These are phyloP conservation scores for Calliphora vomitoria DNA, from an alignment of 2,888 invertebrate species.

Conservation along the genomic window DNA sequence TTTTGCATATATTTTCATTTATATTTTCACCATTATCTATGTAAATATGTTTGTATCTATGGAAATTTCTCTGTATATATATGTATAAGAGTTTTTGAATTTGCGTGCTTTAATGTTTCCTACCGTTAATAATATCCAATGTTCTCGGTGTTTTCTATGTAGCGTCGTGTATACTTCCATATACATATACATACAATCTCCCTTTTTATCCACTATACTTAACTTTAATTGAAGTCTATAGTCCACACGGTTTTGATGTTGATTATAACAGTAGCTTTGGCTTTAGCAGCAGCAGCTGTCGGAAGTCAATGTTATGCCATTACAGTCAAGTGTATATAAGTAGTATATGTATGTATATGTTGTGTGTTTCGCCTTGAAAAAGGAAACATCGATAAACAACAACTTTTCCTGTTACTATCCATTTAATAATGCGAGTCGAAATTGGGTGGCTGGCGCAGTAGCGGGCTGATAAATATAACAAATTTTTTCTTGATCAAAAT, in stretches of 20 bases:
- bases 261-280: conserved; percentile 56
- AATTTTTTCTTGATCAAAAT: too few species aligned
- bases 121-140: conserved; percentile 49
- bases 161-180: neutral
- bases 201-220: conserved; percentile 54
- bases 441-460: neutral
- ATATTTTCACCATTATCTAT: conserved; percentile 31
- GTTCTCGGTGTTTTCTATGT: conserved; percentile 18
- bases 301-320: conserved; percentile 50
- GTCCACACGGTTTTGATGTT: conserved; percentile 43
- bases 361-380: neutral
- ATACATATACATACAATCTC: neutral
- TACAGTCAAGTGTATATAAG: neutral
- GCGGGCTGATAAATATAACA: too few species aligned
- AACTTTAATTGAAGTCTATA: conserved; percentile 65
- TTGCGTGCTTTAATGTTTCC: conserved; percentile 32
- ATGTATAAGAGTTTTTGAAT: conserved; percentile 13
- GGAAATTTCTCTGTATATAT: conserved; percentile 1
- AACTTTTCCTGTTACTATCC: neutral
- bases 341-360: neutral
- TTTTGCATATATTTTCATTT: conserved; percentile 46
- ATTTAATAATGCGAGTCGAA: neutral
- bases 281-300: conserved; percentile 13
- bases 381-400: neutral
- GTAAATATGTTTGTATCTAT: neutral